phyloP scores from a whole-genome alignment of 2,888 invertebrate species.

The Crocallis elinguaria region DNA sequence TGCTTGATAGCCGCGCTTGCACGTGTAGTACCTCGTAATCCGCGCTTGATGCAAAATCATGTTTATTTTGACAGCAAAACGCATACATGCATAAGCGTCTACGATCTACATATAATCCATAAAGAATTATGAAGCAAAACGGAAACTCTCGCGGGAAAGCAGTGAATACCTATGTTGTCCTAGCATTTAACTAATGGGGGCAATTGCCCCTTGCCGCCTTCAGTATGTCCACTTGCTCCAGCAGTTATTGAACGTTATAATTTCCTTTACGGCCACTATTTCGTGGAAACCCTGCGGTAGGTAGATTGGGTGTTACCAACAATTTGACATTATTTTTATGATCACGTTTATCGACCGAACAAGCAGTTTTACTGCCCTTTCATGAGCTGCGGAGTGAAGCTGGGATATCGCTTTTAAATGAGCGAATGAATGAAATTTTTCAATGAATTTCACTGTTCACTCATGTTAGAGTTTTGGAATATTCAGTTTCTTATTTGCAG shows the following conservation, averaged over 20 bases:
- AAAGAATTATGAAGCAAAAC: too few relatives aligned
- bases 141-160: too few relatives aligned
- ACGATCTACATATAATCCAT: too few relatives aligned
- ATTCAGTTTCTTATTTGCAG: too few relatives aligned
- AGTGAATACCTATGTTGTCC: too few relatives aligned
- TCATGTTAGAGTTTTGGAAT: neutral
- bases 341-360: slow-evolving; percentile 46
- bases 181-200: too few relatives aligned
- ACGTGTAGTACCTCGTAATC: too few relatives aligned
- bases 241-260: slow-evolving; percentile 45
- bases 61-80: too few relatives aligned
- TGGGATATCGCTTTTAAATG: slow-evolving; percentile 30
- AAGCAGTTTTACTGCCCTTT: slow-evolving; percentile 35
- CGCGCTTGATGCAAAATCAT: too few relatives aligned
- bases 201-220: neutral
- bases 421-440: slow-evolving; percentile 1
- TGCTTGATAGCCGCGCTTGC: too few relatives aligned
- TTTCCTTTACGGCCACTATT: slow-evolving; percentile 48
- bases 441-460: neutral
- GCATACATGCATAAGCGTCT: too few relatives aligned
- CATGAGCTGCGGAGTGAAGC: slow-evolving; percentile 33
- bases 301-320: slow-evolving; percentile 54
- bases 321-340: slow-evolving; percentile 60
- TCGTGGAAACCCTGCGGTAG: slow-evolving; percentile 64
- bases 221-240: slow-evolving; percentile 24